Evolutionary conservation across 2,888 invertebrate genomes (phyloP).

Genomic region (Hyposoter didymator): DNA sequence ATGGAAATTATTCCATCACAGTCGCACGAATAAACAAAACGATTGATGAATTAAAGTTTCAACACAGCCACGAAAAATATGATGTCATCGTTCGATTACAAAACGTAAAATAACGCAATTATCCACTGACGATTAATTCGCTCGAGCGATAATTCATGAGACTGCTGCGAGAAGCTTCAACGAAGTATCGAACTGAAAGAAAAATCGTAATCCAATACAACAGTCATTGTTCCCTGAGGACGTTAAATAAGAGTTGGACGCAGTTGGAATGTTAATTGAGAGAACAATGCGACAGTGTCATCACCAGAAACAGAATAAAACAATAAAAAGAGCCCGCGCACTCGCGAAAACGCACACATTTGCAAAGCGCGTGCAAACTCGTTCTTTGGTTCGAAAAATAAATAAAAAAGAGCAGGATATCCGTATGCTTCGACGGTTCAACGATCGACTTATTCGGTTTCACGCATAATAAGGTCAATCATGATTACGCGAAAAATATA

Average conservation of each 20-base stretch:
- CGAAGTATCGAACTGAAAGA: background rate
- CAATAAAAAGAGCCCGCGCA: constrained; percentile 12
- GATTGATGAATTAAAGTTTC: background rate
- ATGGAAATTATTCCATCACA: background rate
- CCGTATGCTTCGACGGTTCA: background rate
- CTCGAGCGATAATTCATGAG: background rate
- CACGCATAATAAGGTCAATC: constrained; percentile 1
- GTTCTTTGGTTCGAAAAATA: background rate
- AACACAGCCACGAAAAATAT: background rate
- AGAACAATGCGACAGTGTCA: constrained; percentile 45
- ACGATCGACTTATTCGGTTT: background rate
- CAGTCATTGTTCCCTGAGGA: constrained; percentile 6
- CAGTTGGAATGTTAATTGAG: constrained; percentile 42
- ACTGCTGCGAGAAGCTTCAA: background rate
- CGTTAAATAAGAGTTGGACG: constrained; percentile 1
- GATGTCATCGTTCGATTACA: background rate
- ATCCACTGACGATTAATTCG: background rate
- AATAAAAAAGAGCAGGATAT: background rate
- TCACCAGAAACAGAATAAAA: constrained; percentile 17
- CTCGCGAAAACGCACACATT: constrained; percentile 8
- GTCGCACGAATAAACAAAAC: background rate
- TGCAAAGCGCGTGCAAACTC: background rate
- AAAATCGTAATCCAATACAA: constrained; percentile 7
- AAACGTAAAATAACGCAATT: background rate
- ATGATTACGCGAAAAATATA: constrained; percentile 16